Evolutionary conservation across 2,113 vertebrate genomes (phyloP).

Genomic region (Oplegnathus fasciatus): DNA sequence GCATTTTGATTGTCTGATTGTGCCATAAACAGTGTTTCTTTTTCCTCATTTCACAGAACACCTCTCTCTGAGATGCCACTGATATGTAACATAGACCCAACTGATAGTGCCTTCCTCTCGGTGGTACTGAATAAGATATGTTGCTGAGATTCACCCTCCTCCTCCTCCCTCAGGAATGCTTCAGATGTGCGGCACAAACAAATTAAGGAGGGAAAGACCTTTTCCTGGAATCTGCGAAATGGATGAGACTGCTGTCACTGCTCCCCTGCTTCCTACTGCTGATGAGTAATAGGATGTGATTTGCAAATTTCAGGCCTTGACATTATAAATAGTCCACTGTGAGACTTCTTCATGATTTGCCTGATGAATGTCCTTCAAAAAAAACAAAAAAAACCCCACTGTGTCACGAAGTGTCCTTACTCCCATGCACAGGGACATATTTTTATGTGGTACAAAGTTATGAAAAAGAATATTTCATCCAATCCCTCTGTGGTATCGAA

Average conservation of each 20-base stretch:
- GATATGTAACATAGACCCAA: not conserved
- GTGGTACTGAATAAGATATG: not conserved
- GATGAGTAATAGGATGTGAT: constrained; percentile 18
- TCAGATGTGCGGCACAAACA: constrained; percentile 50
- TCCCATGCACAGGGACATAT: not conserved
- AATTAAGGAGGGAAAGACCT: constrained; percentile 39
- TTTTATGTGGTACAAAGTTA: not conserved
- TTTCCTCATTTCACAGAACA: not conserved
- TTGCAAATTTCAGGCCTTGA: constrained; percentile 28
- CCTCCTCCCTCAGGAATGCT: constrained; percentile 49
- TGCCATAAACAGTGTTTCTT: not conserved
- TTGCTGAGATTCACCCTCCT: constrained; percentile 9
- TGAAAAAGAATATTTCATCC: constrained; percentile 4
- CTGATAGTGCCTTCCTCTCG: not conserved
- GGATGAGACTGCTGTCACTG: constrained; percentile 12
- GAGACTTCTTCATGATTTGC: not conserved
- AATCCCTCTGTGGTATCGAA: not conserved
- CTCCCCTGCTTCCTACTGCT: constrained; percentile 7
- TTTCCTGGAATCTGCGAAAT: constrained; percentile 54
- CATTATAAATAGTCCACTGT: not conserved
- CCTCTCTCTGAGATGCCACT: not conserved
- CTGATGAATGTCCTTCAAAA: not conserved
- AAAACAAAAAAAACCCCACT: no score
- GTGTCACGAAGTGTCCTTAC: no score
- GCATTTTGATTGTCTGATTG: not conserved